phyloP scores from a whole-genome alignment of 92 coral and sea anemone species.

The Zoanthus sociatus region DNA sequence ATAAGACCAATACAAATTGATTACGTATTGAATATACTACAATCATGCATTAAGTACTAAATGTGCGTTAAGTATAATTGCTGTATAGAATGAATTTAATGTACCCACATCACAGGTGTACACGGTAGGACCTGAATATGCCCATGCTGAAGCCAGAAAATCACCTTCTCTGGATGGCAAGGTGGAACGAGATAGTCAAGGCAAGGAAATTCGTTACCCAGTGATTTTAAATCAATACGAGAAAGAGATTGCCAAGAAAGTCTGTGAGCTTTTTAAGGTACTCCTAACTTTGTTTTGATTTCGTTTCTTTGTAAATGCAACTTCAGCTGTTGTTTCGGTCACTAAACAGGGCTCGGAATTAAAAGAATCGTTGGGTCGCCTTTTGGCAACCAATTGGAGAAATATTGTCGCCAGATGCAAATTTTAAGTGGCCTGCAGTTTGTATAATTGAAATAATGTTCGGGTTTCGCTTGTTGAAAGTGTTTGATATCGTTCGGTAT shows the following conservation, averaged over 20 bases:
- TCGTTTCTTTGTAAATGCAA: neutral
- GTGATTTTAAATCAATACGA: constrained; percentile 91
- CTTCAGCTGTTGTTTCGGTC: neutral
- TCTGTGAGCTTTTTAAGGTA: constrained; percentile 90
- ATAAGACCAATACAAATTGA: too few relatives aligned
- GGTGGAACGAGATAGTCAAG: constrained; percentile 95
- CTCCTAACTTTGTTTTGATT: neutral
- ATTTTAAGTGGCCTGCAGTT: too few relatives aligned
- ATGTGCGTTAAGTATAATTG: neutral
- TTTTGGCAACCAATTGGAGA: too few relatives aligned
- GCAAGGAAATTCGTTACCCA: constrained; percentile 97
- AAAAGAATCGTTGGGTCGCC: too few relatives aligned
- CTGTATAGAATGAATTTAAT: neutral
- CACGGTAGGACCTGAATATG: constrained; percentile 98
- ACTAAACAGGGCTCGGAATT: too few relatives aligned
- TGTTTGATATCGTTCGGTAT: too few relatives aligned
- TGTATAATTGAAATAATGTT: too few relatives aligned
- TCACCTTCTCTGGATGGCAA: constrained; percentile 99
- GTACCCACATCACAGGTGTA: constrained; percentile 69
- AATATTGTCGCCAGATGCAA: too few relatives aligned
- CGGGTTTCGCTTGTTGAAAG: too few relatives aligned
- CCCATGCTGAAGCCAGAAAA: constrained; percentile 98
- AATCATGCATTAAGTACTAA: too few relatives aligned
- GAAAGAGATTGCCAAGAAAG: constrained; percentile 96
- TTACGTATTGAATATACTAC: too few relatives aligned